Evolutionary conservation across 2,797 vertebrate species (phyloP), one percentile per base, ranked within the genome.

Genomic region (Cuniculus paca): DNA sequence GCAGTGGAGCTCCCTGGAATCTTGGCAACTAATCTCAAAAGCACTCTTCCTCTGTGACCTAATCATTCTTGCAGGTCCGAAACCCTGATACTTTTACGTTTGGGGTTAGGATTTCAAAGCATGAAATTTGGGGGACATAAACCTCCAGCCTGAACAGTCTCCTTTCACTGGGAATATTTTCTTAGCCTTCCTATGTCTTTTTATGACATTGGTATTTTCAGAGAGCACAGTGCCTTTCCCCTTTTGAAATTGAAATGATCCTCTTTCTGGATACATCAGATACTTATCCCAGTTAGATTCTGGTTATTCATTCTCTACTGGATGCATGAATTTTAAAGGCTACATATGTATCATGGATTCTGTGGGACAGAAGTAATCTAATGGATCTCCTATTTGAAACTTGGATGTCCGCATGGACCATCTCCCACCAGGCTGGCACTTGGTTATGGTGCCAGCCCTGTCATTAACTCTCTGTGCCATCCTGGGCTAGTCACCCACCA

Each of bases 191-290:
- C 6, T 50, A 52, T 77, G 26, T 77, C 52, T 80, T 80, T 80
- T 94, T 86, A 60, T 65, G 42, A 92, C 6, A 36, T 26, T 82
- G 70, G 42, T 45, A n/a, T 6, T 94, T 93, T 80, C 54, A 28
- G 50, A 90, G 68, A 88, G 85, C 39, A 19, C 2, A n/a, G 22
- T 90, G 19, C 2, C 19, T 94, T 92, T n/a, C 31, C 1, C 6
- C 20, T 52, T 93, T 95, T 88, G 65, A 88, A 83, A 81, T 77
- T 24, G 68, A 93, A 89, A 61, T 56, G 13, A 22, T 89, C 11
- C 16, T 95, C 42, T 74, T 81, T 81, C 88, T 85, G 65, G 22
- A 1, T 61, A 22, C 24, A 26, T 48, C 36, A 74, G 24, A 61
- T 72, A 0, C 65, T 65, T 65, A 6, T 24, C 50, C 14, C 12